Base-by-base conservation (phyloP, 2,888 invertebrate species). In the Heliconius cydno region DNA sequence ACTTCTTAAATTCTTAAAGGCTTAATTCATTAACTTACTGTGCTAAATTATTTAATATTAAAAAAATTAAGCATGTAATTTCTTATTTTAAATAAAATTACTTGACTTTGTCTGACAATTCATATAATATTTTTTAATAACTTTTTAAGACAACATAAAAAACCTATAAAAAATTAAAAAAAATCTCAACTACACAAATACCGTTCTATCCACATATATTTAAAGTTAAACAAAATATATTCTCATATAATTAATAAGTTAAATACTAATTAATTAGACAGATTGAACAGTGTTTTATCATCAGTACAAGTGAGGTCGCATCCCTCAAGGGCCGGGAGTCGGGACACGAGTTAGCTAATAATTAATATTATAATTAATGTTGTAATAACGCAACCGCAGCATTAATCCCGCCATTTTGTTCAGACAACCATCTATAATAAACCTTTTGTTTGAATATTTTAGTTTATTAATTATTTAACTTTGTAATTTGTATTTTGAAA, bases 301-400 rank as follows among this genome's bases (percentile, higher is more conserved):
- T 82, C 88, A 73, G 85, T 89, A 88, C 88, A 41, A 38, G 77
- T 78, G 82, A 80, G 87, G 86, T 88, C 60, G 60, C 10, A 60
- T 60, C 90, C 89, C 90, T 86, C 84, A 86, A 87, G 92, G 91
- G 89, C 76, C 78, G 65, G 72, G 68, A 71, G 71, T 87, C 85
- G 88, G 89, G 85, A 86, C 92, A 90, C 88, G 91, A 92, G 91
- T 93, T 92, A 92, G 91, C 92, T 93, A 93, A 94, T 94, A 94
- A 94, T 94, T 94, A 94, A 94, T 94, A 94, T 94, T 93, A 91
- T 93, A 94, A 94, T 94, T 91, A 94, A 94, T 94, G 93, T 93
- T 90, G 88, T 89, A 88, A 90, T 90, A 91, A 90, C 89, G 88
- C 87, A 87, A 90, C 88, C 87, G 75, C 84, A 85, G 87, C 85